A percentile compares a stretch with the other conserved stretches of the same genome.
Evolutionary conservation across 2,113 vertebrate genomes (phyloP).

Genomic region (Pangasianodon hypophthalmus): DNA sequence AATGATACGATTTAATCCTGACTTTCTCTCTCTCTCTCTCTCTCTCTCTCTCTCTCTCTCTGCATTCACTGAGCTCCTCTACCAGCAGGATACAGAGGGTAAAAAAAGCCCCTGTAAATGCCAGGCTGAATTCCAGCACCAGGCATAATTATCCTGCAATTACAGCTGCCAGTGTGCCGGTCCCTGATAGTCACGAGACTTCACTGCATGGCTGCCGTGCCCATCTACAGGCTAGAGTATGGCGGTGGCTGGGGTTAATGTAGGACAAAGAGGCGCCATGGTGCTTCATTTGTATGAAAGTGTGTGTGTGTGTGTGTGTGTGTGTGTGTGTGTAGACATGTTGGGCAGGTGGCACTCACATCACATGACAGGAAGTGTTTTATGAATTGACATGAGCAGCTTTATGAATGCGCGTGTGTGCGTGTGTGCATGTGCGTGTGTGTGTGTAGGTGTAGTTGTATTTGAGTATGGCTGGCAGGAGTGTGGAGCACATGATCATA

Average conservation of each 20-base stretch:
- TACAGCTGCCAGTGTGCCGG: slow-evolving; percentile 41
- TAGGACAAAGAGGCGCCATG: neutral
- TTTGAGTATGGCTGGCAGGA: slow-evolving; percentile 16
- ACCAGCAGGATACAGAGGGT: slow-evolving; percentile 36
- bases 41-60: slow-evolving; percentile 7
- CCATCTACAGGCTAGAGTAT: slow-evolving; percentile 35
- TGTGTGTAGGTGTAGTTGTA: neutral
- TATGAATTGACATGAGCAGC: neutral
- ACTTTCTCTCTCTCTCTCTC: neutral
- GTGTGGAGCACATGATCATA: neutral
- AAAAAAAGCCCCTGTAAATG: slow-evolving; percentile 49
- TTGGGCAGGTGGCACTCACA: slow-evolving; percentile 3
- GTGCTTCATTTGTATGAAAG: neutral
- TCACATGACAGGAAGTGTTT: slow-evolving; percentile 21
- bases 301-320: slow-evolving; percentile 5
- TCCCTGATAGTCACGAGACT: slow-evolving; percentile 60
- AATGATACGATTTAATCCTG: neutral
- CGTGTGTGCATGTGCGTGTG: neutral
- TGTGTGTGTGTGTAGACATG: slow-evolving; percentile 17
- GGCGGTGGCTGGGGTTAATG: neutral
- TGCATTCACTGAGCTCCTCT: neutral
- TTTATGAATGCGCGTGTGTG: neutral
- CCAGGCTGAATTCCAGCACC: slow-evolving; percentile 49
- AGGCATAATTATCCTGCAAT: slow-evolving; percentile 50
- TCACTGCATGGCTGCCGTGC: slow-evolving; percentile 42